Base-by-base conservation (phyloP, 2,888 invertebrate species). In the Oconnorella tubifera region DNA sequence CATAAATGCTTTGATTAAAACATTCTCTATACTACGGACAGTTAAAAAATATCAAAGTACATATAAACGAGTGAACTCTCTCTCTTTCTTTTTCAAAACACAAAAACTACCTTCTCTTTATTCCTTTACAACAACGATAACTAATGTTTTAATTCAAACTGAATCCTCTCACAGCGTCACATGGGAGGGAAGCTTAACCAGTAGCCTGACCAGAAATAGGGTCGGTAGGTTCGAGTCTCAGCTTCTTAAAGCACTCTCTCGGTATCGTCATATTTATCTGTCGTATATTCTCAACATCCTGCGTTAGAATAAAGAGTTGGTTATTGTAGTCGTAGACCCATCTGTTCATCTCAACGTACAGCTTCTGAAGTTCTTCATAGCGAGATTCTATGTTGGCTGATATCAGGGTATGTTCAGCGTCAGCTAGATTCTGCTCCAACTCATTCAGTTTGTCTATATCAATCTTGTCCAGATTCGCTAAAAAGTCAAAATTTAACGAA, bases 361-460 rank as follows among this genome's bases (percentile, higher is more conserved):
- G 73, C 27, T 59, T 64, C 3, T 72, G 67, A 32, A 78, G 70
- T 19, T 70, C 69, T 6, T 67, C 68, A 65, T 74, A 77, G 58
- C 77, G 75, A 1, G 56, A 63, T n/a, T 78, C 78, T 28, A 82
- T 70, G 50, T 78, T 70, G 2, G 77, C 75, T 29, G 73, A 72
- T 29, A 61, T 63, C 58, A 82, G 67, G 14, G 72, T 27, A 69
- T 70, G 62, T 63, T 81, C 80, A 6, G 81, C 78, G 10, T 73
- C 72, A 25, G 75, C 74, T 25, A 83, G 72, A 58, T 80, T 74
- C 40, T 59, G 55, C 71, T 83, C 83, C 65, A 84, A 73, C 19
- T 78, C 74, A 32, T 79, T 79, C 63, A 84, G 73, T 33, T 80
- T 80, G 3, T 70, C 72, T 28, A 73, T 75, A 67, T 80, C 77